phyloP scores from a whole-genome alignment of 2,888 invertebrate genomes.

The Drosophila yooni region DNA sequence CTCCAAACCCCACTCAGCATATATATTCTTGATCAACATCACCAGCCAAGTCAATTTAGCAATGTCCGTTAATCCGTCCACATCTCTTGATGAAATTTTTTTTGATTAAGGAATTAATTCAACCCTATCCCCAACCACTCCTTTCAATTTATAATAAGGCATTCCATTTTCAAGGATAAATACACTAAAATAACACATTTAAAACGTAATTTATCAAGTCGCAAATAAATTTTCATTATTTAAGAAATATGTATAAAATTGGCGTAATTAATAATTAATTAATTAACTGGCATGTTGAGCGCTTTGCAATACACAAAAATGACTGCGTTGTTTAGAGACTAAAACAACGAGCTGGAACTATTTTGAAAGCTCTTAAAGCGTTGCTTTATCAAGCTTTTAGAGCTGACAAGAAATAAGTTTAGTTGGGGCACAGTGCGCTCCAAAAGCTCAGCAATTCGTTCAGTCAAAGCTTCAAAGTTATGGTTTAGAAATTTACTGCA shows the following conservation, averaged over 20 bases:
- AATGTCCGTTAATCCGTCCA: background rate
- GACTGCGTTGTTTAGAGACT: background rate
- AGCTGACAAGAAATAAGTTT: background rate
- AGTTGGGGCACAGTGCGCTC: too few species aligned
- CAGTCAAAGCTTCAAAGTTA: background rate
- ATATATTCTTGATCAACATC: background rate
- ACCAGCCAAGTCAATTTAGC: background rate
- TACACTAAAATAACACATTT: background rate
- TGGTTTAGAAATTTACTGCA: background rate
- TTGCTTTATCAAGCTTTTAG: background rate
- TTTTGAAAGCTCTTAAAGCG: background rate
- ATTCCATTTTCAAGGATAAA: background rate
- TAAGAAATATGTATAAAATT: background rate
- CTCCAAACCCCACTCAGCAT: background rate
- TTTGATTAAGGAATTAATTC: too few species aligned
- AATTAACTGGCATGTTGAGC: background rate
- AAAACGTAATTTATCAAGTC: background rate
- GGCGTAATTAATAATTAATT: background rate
- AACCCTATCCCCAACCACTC: too few species aligned
- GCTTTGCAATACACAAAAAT: background rate
- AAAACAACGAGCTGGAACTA: background rate
- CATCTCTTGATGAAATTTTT: background rate
- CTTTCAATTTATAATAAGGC: too few species aligned
- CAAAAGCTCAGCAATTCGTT: slow-evolving; percentile 2
- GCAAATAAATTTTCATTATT: background rate